Conservation (phyloP, 1,140 invertebrate genomes). For the Philotrypesis tridentata region DNA sequence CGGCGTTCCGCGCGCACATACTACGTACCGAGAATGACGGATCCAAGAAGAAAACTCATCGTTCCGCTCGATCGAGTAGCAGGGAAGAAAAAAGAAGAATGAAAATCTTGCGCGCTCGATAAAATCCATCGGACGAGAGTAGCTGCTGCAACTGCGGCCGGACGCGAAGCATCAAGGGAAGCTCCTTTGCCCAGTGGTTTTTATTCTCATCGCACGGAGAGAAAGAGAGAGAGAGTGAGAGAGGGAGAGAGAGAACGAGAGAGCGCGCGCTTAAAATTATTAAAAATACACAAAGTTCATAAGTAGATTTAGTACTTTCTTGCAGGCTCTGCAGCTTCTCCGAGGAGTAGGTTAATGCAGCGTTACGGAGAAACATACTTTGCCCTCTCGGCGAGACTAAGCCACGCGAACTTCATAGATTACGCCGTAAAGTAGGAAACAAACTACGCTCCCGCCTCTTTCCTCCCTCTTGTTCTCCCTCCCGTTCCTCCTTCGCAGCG, state of each 20-base stretch:
- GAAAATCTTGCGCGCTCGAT: background rate
- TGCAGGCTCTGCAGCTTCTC: background rate
- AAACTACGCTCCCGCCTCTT: background rate
- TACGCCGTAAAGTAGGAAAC: constrained; percentile 38
- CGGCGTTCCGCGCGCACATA: too few relatives aligned
- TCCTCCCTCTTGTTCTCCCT: background rate
- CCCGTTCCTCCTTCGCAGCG: background rate
- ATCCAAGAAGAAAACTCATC: too few relatives aligned
- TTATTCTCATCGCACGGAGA: constrained; percentile 18
- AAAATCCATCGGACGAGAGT: background rate
- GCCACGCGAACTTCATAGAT: constrained; percentile 40
- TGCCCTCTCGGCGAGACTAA: background rate
- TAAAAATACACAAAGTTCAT: constrained; percentile 44
- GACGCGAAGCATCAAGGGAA: background rate
- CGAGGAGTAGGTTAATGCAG: constrained; percentile 37
- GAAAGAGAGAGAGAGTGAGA: too few relatives aligned
- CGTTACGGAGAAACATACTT: constrained; percentile 28
- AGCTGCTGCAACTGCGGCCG: too few relatives aligned
- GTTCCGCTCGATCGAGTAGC: too few relatives aligned
- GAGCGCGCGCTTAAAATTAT: constrained; percentile 29
- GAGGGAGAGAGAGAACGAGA: too few relatives aligned
- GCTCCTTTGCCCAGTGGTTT: background rate
- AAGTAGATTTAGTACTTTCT: constrained; percentile 35
- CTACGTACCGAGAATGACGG: too few relatives aligned
- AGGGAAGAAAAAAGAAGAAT: background rate